phyloP scores from a whole-genome alignment of 2,797 vertebrate genomes.

The Silurus aristotelis region DNA sequence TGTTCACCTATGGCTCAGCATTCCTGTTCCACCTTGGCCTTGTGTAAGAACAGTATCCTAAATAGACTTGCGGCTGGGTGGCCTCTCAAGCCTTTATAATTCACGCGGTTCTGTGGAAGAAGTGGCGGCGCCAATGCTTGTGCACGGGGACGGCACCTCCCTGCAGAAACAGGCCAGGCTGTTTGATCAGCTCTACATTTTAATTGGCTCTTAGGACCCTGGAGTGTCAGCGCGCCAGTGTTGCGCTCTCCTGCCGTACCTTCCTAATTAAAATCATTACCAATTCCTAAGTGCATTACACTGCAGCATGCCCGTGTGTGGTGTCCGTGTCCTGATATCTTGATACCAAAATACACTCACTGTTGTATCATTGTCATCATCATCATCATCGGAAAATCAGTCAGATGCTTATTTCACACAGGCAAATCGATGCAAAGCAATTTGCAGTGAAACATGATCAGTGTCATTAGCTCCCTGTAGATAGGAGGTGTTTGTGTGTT shows the following conservation, averaged over 20 bases:
- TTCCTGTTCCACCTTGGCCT: neutral
- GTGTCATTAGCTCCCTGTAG: constrained; percentile 27
- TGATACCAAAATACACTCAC: constrained; percentile 24
- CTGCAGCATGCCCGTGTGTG: constrained; percentile 60
- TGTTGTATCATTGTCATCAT: constrained; percentile 3
- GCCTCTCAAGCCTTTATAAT: neutral
- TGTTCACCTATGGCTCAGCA: neutral
- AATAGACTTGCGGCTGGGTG: constrained; percentile 3
- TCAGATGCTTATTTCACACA: constrained; percentile 21
- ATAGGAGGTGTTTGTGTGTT: constrained; percentile 54
- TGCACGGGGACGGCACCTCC: constrained; percentile 50
- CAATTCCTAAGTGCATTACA: constrained; percentile 73
- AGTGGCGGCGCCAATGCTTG: constrained; percentile 48
- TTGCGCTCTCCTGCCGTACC: constrained; percentile 70
- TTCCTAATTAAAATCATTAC: constrained; percentile 79
- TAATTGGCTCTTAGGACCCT: constrained; percentile 77
- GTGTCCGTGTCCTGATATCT: constrained; percentile 16
- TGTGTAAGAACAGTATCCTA: neutral
- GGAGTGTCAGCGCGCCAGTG: constrained; percentile 51
- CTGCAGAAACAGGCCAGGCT: constrained; percentile 65
- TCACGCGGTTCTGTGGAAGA: constrained; percentile 57
- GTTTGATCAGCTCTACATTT: constrained; percentile 80
- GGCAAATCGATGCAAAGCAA: constrained; percentile 32
- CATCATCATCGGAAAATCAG: constrained; percentile 16
- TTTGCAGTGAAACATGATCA: constrained; percentile 40